These are phyloP conservation scores for Sparidentex hasta DNA, from an alignment of 2,797 vertebrate species.

Conservation along the genomic window DNA sequence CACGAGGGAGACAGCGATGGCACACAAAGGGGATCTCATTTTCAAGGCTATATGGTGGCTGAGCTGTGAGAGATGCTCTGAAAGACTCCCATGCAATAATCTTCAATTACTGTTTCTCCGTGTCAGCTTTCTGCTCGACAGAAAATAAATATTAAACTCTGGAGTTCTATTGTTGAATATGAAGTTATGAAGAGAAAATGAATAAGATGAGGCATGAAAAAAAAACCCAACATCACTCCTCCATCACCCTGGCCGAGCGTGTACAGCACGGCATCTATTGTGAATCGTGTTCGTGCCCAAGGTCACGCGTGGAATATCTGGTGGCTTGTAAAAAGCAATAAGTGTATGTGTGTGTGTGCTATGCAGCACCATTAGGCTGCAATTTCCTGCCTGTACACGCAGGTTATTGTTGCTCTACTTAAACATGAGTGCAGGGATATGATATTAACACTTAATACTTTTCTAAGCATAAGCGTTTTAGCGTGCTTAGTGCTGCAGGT, in stretches of 20 bases:
- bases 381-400: slow-evolving; percentile 17
- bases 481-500: slow-evolving; percentile 20
- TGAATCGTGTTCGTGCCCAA: slow-evolving; percentile 44
- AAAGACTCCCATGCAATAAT: slow-evolving; percentile 21
- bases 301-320: slow-evolving; percentile 35
- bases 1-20: neutral
- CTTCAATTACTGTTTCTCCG: slow-evolving; percentile 8
- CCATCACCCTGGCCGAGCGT: slow-evolving; percentile 3
- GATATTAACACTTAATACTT: slow-evolving; percentile 32
- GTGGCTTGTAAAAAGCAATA: neutral
- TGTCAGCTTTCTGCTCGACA: slow-evolving; percentile 11
- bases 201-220: neutral
- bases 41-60: slow-evolving; percentile 14
- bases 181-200: slow-evolving; percentile 6
- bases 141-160: neutral
- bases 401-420: slow-evolving; percentile 19
- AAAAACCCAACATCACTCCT: neutral
- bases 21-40: slow-evolving; percentile 23
- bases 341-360: neutral
- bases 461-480: slow-evolving; percentile 54
- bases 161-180: neutral
- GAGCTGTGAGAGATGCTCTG: slow-evolving; percentile 8
- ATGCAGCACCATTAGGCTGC: slow-evolving; percentile 19
- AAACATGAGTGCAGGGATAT: slow-evolving; percentile 32
- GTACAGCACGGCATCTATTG: neutral